These are phyloP conservation scores for Agelaius phoeniceus DNA, from an alignment of 2,113 vertebrate species.

Conservation along the genomic window DNA sequence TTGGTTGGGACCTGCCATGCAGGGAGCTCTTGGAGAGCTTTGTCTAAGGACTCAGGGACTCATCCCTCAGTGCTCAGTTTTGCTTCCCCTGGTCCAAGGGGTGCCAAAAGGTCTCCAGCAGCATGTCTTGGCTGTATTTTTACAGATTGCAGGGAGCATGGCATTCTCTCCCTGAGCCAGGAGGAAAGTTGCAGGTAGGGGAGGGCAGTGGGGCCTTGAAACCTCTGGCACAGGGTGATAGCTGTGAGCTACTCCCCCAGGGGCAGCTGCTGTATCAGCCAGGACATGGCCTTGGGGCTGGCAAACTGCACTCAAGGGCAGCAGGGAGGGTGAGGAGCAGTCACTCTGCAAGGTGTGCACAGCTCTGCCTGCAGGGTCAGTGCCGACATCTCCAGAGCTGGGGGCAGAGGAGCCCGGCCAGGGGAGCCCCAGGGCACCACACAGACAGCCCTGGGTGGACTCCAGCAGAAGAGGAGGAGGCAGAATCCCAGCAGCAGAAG, in stretches of 20 bases:
- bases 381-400: rapidly evolving
- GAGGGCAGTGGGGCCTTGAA: background rate
- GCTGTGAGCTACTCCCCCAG: background rate
- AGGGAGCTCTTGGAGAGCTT: background rate
- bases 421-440: rapidly evolving
- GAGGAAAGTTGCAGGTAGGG: background rate
- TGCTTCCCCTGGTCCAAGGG: background rate
- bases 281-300: background rate
- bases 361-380: background rate
- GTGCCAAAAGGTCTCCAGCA: background rate
- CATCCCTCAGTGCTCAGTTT: rapidly evolving
- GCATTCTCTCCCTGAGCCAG: background rate
- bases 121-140: background rate
- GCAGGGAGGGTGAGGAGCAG: background rate
- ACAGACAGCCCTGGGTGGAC: background rate
- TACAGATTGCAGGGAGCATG: background rate
- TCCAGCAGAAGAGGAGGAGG: background rate
- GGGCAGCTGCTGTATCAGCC: background rate
- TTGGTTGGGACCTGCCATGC: background rate
- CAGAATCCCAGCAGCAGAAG: background rate
- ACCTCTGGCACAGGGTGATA: background rate
- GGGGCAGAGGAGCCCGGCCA: rapidly evolving
- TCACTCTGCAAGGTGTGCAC: background rate
- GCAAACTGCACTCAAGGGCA: rapidly evolving
- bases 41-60: background rate